These are phyloP conservation scores for Nipponia nippon DNA, from an alignment of 2,113 vertebrate genomes.

Conservation along the genomic window DNA sequence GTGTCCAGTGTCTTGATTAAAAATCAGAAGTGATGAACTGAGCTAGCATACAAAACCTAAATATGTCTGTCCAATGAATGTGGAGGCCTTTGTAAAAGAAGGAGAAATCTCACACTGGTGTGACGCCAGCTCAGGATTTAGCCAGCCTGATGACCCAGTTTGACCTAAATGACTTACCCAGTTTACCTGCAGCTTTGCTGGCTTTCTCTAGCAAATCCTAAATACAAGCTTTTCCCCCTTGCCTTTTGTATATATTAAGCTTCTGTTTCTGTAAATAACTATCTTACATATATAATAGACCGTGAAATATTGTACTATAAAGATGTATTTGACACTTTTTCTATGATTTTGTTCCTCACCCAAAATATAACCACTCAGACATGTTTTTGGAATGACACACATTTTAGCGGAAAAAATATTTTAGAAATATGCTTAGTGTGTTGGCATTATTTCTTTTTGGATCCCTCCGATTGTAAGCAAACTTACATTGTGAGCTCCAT, in stretches of 20 bases:
- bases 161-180: not conserved
- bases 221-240: not conserved
- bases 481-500: not conserved
- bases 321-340: conserved; percentile 27
- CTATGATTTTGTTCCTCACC: conserved; percentile 39
- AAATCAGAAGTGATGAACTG: not conserved
- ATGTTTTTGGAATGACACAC: conserved; percentile 46
- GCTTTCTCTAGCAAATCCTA: not conserved
- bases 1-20: not conserved
- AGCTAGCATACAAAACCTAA: not conserved
- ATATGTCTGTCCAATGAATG: not conserved
- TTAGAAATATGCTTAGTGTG: conserved; percentile 40
- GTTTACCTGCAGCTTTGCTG: not conserved
- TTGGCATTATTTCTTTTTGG: conserved; percentile 59
- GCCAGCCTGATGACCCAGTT: not conserved
- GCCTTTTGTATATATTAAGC: not conserved
- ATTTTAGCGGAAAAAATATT: conserved; percentile 52
- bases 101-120: not conserved
- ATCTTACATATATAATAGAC: not conserved
- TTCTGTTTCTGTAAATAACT: conserved; percentile 19
- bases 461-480: conserved; percentile 40
- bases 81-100: not conserved
- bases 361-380: conserved; percentile 52
- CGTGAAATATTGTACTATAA: not conserved
- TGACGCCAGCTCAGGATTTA: not conserved